Percentiles rank a stretch among this genome's conserved stretches.
phyloP scores from a whole-genome alignment of 2,797 vertebrate species.

The Capromys pilorides region DNA sequence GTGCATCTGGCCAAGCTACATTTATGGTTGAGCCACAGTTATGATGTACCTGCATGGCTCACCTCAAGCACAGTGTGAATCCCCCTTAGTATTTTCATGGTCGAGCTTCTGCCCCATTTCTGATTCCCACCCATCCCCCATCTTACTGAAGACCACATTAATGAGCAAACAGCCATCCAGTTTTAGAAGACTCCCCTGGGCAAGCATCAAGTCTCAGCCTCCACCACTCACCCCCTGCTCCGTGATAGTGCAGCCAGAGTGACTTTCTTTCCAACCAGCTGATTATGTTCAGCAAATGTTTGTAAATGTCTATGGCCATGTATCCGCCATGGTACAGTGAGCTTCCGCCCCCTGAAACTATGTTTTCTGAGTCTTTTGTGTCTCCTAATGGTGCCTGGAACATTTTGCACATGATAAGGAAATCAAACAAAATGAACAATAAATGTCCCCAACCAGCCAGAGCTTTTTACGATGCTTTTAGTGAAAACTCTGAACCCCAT shows the following conservation, averaged over 20 bases:
- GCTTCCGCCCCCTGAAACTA: constrained; percentile 69
- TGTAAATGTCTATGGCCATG: constrained; percentile 69
- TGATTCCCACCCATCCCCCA: background rate
- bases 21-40: constrained; percentile 66
- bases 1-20: background rate
- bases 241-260: constrained; percentile 1
- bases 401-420: constrained; percentile 79
- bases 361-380: constrained; percentile 80
- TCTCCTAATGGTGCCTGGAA: constrained; percentile 79
- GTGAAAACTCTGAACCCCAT: constrained; percentile 71
- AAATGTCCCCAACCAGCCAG: constrained; percentile 58
- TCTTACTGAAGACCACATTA: background rate
- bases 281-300: constrained; percentile 78
- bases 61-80: constrained; percentile 52
- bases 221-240: background rate
- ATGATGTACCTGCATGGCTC: constrained; percentile 45
- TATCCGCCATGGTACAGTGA: constrained; percentile 67
- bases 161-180: constrained; percentile 33
- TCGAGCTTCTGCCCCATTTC: constrained; percentile 13
- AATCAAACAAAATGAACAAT: constrained; percentile 81
- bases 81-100: constrained; percentile 57
- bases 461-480: constrained; percentile 70
- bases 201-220: constrained; percentile 22
- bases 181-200: constrained; percentile 55
- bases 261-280: constrained; percentile 59